These are phyloP conservation scores for Pipistrellus nathusii DNA, from an alignment of 2,797 vertebrate genomes.

Conservation along the genomic window DNA sequence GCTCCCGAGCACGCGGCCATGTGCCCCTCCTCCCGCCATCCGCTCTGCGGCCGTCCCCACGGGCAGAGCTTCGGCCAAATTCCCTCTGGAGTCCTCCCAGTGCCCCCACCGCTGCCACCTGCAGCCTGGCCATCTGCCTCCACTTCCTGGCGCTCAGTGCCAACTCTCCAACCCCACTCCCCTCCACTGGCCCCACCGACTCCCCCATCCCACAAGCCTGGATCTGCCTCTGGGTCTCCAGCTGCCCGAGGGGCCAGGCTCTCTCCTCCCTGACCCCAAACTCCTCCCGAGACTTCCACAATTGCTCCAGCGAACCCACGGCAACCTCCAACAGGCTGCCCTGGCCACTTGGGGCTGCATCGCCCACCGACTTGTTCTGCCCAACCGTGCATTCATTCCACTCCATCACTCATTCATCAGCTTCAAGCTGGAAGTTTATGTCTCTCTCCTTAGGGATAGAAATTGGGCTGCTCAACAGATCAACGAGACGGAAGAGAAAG, in stretches of 20 bases:
- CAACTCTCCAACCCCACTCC: rapidly evolving
- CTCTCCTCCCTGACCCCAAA: not conserved
- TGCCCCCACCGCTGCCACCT: not conserved
- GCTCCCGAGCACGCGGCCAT: rapidly evolving
- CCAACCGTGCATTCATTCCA: not conserved
- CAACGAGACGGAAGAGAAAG: not conserved
- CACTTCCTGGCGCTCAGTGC: not conserved
- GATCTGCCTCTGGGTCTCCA: not conserved
- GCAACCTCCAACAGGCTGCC: not conserved
- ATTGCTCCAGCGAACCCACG: not conserved
- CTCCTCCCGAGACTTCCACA: not conserved
- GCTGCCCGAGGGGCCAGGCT: not conserved
- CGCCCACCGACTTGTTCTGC: not conserved
- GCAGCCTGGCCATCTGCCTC: not conserved
- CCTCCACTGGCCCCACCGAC: not conserved
- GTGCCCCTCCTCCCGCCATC: rapidly evolving
- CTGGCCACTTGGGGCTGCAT: not conserved
- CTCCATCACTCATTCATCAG: not conserved
- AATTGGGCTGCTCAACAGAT: not conserved
- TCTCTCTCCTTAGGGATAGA: not conserved
- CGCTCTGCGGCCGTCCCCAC: rapidly evolving
- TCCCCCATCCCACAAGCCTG: not conserved
- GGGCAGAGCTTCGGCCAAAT: rapidly evolving
- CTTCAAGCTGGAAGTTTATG: not conserved
- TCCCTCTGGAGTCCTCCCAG: not conserved